Evolutionary conservation across 2,797 vertebrate genomes (phyloP).

Genomic region (Craterocephalus amniculus): DNA sequence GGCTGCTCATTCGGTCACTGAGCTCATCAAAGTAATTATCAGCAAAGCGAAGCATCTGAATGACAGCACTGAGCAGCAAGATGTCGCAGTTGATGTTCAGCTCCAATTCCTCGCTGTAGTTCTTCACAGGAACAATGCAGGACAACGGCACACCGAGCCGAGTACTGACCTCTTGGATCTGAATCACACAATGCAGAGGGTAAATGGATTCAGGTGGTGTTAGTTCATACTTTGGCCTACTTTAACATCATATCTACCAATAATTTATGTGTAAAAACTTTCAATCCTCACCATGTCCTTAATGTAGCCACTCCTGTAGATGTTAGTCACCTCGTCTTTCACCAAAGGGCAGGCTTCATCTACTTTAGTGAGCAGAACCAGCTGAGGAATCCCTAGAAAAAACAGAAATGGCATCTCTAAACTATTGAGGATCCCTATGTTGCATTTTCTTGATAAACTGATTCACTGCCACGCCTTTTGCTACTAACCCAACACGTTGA

Average conservation of each 20-base stretch:
- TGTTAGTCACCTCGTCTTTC: slow-evolving; percentile 36
- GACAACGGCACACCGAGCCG: slow-evolving; percentile 76
- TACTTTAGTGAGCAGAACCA: slow-evolving; percentile 73
- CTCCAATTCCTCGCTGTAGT: slow-evolving; percentile 78
- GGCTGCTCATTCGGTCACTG: slow-evolving; percentile 13
- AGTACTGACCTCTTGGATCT: slow-evolving; percentile 71
- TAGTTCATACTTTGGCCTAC: neutral
- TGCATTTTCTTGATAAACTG: too few species aligned
- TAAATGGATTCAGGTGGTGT: neutral
- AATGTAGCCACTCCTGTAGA: slow-evolving; percentile 63
- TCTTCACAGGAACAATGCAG: slow-evolving; percentile 82
- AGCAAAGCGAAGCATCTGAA: slow-evolving; percentile 75
- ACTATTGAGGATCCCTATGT: neutral
- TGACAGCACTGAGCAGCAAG: slow-evolving; percentile 71
- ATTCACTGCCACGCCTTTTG: neutral
- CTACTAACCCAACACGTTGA: slow-evolving; percentile 66
- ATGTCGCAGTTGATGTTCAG: slow-evolving; percentile 75
- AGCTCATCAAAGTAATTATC: slow-evolving; percentile 78
- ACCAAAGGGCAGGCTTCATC: slow-evolving; percentile 72
- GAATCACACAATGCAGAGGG: slow-evolving; percentile 10
- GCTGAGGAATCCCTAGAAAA: slow-evolving; percentile 68
- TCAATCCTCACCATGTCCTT: slow-evolving; percentile 55
- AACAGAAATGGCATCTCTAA: neutral
- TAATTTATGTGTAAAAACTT: neutral
- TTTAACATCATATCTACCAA: neutral